Conservation (phyloP, 2,113 vertebrate species). For the Apaloderma vittatum region DNA sequence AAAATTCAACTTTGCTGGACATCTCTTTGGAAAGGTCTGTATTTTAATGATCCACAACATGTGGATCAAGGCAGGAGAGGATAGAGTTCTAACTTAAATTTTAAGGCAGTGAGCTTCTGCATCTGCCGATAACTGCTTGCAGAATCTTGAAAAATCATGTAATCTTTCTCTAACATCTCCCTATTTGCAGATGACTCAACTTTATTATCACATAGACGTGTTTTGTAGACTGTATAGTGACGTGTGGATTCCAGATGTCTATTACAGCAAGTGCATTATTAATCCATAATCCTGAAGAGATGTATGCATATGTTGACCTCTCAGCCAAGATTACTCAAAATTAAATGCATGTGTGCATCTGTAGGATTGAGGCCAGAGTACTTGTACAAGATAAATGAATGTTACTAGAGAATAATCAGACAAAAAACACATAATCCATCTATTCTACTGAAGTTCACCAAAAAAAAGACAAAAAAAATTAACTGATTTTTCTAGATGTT, state of each 20-base stretch:
- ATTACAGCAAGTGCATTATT: conserved; percentile 38
- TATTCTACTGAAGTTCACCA: background rate
- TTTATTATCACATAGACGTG: conserved; percentile 5
- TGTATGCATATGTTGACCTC: background rate
- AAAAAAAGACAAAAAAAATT: conserved; percentile 31
- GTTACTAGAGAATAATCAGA: conserved; percentile 27
- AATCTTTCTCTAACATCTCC: conserved; percentile 24
- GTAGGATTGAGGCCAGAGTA: background rate
- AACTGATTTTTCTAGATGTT: background rate
- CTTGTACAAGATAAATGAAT: conserved; percentile 38
- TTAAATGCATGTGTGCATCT: conserved; percentile 53
- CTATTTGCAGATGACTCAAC: conserved; percentile 27
- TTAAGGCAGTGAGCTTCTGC: background rate
- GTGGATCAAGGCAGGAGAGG: background rate
- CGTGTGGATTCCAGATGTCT: conserved; percentile 63
- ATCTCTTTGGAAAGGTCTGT: background rate
- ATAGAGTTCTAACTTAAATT: background rate
- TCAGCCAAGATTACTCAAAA: conserved; percentile 56
- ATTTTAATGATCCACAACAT: background rate
- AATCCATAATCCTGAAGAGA: conserved; percentile 44
- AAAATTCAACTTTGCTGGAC: background rate
- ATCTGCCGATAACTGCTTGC: conserved; percentile 16
- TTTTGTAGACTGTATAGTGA: background rate
- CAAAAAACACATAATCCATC: conserved; percentile 49
- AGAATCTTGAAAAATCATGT: conserved; percentile 35